Evolutionary conservation across 2,888 invertebrate genomes (phyloP).

Genomic region (Sipha maydis): DNA sequence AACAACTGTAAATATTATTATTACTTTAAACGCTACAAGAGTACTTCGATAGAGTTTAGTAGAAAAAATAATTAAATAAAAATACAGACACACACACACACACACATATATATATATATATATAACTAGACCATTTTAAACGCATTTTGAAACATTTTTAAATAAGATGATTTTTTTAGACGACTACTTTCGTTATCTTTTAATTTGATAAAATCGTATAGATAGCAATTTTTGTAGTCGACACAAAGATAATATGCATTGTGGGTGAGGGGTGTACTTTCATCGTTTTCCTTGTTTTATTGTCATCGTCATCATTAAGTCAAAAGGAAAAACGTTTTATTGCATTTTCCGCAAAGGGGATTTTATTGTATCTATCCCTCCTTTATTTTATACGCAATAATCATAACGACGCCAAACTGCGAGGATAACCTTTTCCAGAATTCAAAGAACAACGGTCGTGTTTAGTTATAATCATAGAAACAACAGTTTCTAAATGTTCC

Average conservation of each 20-base stretch:
- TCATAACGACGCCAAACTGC: neutral
- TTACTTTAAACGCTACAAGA: neutral
- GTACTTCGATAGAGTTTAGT: neutral
- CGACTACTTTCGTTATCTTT: constrained; percentile 49
- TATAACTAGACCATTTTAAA: neutral
- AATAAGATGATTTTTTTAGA: neutral
- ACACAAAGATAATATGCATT: neutral
- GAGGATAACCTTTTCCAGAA: neutral
- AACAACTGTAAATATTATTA: neutral
- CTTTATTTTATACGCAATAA: constrained; percentile 14
- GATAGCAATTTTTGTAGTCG: neutral
- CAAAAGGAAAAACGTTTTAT: constrained; percentile 56
- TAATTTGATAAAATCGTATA: constrained; percentile 43
- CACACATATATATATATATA: neutral
- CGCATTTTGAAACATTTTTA: neutral
- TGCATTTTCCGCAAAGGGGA: constrained; percentile 23
- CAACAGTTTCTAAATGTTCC: neutral
- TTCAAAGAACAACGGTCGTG: neutral
- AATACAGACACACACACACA: neutral
- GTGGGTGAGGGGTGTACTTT: neutral
- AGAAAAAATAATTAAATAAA: constrained; percentile 8
- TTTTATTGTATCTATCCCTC: neutral
- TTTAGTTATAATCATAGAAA: neutral
- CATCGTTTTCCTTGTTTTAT: constrained; percentile 38
- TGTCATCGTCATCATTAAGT: constrained; percentile 33